Conservation (phyloP, 2,797 vertebrate genomes). For the Ammospiza maritima region DNA sequence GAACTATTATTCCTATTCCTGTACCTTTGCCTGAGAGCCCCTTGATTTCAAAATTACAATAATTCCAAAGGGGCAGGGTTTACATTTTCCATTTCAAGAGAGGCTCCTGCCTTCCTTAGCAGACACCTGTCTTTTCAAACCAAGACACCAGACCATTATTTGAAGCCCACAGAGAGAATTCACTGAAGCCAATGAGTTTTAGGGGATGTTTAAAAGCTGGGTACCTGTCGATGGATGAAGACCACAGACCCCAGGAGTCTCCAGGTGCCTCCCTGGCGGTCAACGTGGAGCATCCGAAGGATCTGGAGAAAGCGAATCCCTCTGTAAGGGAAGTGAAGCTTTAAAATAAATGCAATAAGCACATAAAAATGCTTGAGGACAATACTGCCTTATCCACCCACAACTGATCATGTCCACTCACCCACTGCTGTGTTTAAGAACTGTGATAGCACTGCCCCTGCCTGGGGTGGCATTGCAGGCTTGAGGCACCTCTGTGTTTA, state of each 20-base stretch:
- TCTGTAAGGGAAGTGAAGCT: constrained; percentile 57
- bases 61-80: not conserved
- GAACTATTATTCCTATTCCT: not conserved
- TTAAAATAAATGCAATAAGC: not conserved
- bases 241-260: constrained; percentile 90
- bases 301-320: constrained; percentile 92
- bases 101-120: not conserved
- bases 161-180: not conserved
- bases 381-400: not conserved
- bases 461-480: no score
- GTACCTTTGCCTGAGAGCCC: not conserved
- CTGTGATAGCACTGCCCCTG: not conserved
- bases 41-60: not conserved
- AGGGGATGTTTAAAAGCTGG: not conserved
- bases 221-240: constrained; percentile 91
- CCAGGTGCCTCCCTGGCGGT: constrained; percentile 91
- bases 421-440: not conserved
- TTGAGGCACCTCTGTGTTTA: not conserved
- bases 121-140: not conserved
- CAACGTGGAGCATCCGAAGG: constrained; percentile 91
- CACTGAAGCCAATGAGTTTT: not conserved
- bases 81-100: not conserved
- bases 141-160: not conserved
- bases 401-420: not conserved
- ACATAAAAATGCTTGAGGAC: not conserved